Conservation (phyloP, 2,888 invertebrate genomes). For the Nyleta sp. region DNA sequence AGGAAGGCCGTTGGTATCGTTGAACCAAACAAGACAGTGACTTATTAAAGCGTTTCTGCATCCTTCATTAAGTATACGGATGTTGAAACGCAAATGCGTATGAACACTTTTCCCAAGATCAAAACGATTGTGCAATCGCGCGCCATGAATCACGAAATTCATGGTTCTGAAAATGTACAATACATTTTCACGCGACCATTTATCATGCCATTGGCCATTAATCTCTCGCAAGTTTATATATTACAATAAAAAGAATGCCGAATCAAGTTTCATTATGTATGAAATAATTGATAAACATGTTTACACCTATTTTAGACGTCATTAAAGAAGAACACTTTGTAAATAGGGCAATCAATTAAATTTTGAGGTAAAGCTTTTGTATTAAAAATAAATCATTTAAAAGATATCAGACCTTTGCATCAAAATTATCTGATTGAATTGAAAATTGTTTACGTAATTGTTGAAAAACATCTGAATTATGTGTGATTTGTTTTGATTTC, state of each 20-base stretch:
- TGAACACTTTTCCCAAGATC: slow-evolving; percentile 52
- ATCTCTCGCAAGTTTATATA: slow-evolving; percentile 21
- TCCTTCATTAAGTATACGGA: slow-evolving; percentile 48
- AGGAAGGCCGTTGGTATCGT: slow-evolving; percentile 33
- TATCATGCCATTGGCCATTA: slow-evolving; percentile 50
- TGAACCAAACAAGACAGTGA: slow-evolving; percentile 43
- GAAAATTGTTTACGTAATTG: neutral
- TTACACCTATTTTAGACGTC: too few relatives aligned
- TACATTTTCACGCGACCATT: slow-evolving; percentile 48
- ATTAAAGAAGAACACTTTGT: slow-evolving; percentile 4
- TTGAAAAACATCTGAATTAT: neutral
- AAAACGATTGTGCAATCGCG: slow-evolving; percentile 41
- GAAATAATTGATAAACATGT: slow-evolving; percentile 30
- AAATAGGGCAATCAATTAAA: too few relatives aligned
- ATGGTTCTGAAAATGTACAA: slow-evolving; percentile 41
- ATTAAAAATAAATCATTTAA: too few relatives aligned
- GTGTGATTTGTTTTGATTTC: neutral
- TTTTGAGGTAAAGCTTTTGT: too few relatives aligned
- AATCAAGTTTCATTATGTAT: slow-evolving; percentile 31
- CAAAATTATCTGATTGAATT: too few relatives aligned
- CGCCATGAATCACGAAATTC: slow-evolving; percentile 53
- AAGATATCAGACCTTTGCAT: too few relatives aligned
- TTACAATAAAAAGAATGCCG: slow-evolving; percentile 29
- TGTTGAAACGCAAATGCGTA: slow-evolving; percentile 46
- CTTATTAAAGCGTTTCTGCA: slow-evolving; percentile 53